Evolutionary conservation across 2,797 vertebrate genomes (phyloP).

Genomic region (Oryzias dopingdopingensis): DNA sequence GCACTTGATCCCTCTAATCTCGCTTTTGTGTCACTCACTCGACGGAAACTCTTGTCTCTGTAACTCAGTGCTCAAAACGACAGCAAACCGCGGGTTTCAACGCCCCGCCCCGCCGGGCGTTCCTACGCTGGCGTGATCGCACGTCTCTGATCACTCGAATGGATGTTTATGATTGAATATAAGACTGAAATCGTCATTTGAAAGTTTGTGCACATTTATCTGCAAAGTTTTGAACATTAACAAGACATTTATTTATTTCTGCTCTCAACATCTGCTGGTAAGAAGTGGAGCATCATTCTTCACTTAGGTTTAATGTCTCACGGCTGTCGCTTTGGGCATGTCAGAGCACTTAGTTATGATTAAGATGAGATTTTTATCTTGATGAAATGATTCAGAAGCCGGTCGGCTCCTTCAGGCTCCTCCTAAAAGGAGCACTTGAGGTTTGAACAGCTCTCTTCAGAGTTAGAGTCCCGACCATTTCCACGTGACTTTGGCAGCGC

Average conservation of each 20-base stretch:
- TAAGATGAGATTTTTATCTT: slow-evolving; percentile 12
- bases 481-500: slow-evolving; percentile 7
- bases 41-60: slow-evolving; percentile 55
- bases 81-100: slow-evolving; percentile 36
- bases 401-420: neutral
- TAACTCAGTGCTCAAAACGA: slow-evolving; percentile 47
- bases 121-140: slow-evolving; percentile 1
- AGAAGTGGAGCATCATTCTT: slow-evolving; percentile 8
- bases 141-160: slow-evolving; percentile 14
- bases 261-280: slow-evolving; percentile 15
- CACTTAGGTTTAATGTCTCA: slow-evolving; percentile 27
- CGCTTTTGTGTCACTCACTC: slow-evolving; percentile 66
- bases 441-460: neutral
- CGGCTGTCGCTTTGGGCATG: slow-evolving; percentile 10
- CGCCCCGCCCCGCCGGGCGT: slow-evolving; percentile 18
- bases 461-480: slow-evolving; percentile 1
- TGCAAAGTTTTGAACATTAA: slow-evolving; percentile 8
- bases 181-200: slow-evolving; percentile 4
- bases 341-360: slow-evolving; percentile 17
- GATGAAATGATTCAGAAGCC: slow-evolving; percentile 12
- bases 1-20: slow-evolving; percentile 70
- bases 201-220: slow-evolving; percentile 3
- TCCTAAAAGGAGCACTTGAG: neutral
- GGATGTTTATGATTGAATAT: slow-evolving; percentile 5
- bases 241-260: slow-evolving; percentile 15